A percentile compares a stretch with the other conserved stretches of the same genome.
Evolutionary conservation across 1,140 invertebrate genomes (phyloP).

Genomic region (Eriosoma lanigerum): DNA sequence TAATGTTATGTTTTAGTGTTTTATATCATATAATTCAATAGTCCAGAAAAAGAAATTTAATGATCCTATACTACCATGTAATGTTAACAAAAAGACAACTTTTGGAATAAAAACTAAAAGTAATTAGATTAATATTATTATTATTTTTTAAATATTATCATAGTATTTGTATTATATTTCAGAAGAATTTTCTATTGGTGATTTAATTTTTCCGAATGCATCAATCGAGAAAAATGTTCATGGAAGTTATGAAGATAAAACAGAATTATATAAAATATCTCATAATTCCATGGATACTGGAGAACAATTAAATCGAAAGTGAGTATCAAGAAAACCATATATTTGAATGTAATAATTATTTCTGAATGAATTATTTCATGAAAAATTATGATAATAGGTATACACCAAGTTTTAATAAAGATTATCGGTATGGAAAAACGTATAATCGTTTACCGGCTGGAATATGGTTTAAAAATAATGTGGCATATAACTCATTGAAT

Average conservation of each 20-base stretch:
- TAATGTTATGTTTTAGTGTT: not conserved
- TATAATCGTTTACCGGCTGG: slow-evolving; percentile 6
- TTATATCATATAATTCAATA: not conserved
- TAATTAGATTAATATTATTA: not conserved
- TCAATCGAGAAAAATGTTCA: not conserved
- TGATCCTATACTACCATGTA: not conserved
- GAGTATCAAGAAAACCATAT: not conserved
- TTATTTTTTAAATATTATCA: not conserved
- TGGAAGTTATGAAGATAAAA: not conserved
- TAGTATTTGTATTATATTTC: not conserved
- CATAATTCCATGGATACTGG: not conserved
- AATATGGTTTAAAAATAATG: slow-evolving; percentile 19
- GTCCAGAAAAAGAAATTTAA: not conserved
- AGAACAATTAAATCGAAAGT: slow-evolving; percentile 23
- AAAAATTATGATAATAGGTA: slow-evolving; percentile 18
- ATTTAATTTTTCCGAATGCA: slow-evolving; percentile 11
- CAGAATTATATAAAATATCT: not conserved
- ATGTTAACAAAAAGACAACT: not conserved
- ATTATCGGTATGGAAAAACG: not conserved
- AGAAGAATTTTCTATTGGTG: not conserved
- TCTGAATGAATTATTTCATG: not conserved
- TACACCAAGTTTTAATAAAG: not conserved
- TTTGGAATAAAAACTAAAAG: not conserved
- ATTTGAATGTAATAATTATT: not conserved
- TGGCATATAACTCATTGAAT: not conserved